Base-by-base conservation (phyloP, 1,140 invertebrate genomes). In the Gonatopus flavifemur region DNA sequence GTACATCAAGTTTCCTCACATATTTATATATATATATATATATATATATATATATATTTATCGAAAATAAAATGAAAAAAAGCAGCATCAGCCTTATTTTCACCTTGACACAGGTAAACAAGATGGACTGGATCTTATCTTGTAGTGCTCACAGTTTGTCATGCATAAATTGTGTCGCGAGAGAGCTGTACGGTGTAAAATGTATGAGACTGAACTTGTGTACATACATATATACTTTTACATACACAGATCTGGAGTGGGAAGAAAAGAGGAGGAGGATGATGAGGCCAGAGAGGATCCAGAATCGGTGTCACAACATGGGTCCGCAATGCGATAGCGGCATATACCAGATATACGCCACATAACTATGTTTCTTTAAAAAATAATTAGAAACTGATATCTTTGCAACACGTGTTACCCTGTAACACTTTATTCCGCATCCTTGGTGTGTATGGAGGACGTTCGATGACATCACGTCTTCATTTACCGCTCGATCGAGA, bases 171-270 rank as follows among this genome's bases (percentile, higher is more conserved):
- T 58, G 55, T 52, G 57, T 49, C 57, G 36, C 57, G 36, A 41
- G 43, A 52, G 43, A 25, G 40, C n/a, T n/a, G n/a, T 18, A 50
- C 39, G 52, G 48, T 60, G 59, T 60, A 51, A 60, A 60, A 59
- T 55, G 52, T 51, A 60, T 44, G 57, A 55, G 43, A 38, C 21
- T 49, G 30, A 38, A 54, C 44, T 39, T 32, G 28, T 31, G 18
- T 6, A 20, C 6, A 24, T 35, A 24, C 42, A 37, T 6, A 20
- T 6, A 24, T 35, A 24, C 42, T 35, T 41, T 35, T 31, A 39
- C 39, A 41, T 16, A 21, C 24, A 18, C 24, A 7, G 35, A 24
- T n/a, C 35, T 36, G 24, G 16, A 37, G 25, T 18, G 16, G 12
- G 35, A 18, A 19, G 15, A n/a, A n/a, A 18, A 36, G 15, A 15